Evolutionary conservation across 2,797 vertebrate species (phyloP), one percentile per base, ranked within the genome.

Genomic region (Orestias chungarensis): DNA sequence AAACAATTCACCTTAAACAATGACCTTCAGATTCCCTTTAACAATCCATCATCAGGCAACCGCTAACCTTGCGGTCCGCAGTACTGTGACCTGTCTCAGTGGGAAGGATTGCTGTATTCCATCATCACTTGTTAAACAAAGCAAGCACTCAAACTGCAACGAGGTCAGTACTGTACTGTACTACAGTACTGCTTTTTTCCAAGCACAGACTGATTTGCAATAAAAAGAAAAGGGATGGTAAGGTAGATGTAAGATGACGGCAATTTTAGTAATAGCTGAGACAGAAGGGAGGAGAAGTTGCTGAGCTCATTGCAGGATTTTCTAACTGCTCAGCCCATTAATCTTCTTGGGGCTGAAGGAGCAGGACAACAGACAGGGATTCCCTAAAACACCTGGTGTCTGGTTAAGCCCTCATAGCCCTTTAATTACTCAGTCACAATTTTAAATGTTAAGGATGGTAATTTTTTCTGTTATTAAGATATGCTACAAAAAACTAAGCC

Each of bases 241-340:
- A 35, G 7, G 3, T 38, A 67, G 66, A 52, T 46, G 68, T 81
- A 62, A 73, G 40, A 67, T 46, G 66, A 64, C 65, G 67, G 27
- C 10, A 69, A n/a, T 73, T 59, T 73, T 52, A 38, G 65, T 49
- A 59, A 42, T 38, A 62, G 68, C 31, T 15, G 8, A 57, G 31
- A 57, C 18, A 57, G 31, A 33, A 59, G 31, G 55, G 17, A 59
- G 9, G 55, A 35, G 31, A 70, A 54, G 71, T 33, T 66, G 77
- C 66, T 71, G 73, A 74, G 70, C 74, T 86, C 68, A 68, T 62
- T 85, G 83, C 76, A 42, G 77, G 69, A 64, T 44, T 79, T 86
- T 82, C 70, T 70, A 40, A 14, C 55, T 54, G 61, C 80, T 70
- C 69, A 40, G 50, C 47, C n/a, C 65, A 78, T 90, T 86, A 85